These are phyloP conservation scores for Micoletzkya japonica DNA, from an alignment of 2,888 invertebrate genomes.

Conservation along the genomic window DNA sequence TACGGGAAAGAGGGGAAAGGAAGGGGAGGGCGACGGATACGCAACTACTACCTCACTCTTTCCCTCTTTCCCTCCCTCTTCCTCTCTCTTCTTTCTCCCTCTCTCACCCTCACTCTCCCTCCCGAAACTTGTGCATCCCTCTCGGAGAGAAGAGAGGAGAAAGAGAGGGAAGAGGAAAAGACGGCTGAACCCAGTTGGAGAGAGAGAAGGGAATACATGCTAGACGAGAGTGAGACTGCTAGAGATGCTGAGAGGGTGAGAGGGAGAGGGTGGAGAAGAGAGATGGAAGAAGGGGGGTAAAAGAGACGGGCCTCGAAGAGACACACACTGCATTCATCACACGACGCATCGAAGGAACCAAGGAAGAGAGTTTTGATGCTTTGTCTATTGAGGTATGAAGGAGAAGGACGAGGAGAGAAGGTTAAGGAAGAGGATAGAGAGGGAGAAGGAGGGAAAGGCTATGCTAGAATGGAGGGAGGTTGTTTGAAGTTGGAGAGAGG, in stretches of 20 bases:
- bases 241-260: background rate
- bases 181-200: too few relatives aligned
- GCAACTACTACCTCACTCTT: background rate
- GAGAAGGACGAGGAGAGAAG: background rate
- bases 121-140: conserved; percentile 6
- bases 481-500: conserved; percentile 1
- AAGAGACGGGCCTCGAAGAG: background rate
- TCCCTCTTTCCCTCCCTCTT: conserved; percentile 12
- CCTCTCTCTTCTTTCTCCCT: too few relatives aligned
- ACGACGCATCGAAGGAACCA: too few relatives aligned
- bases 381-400: background rate
- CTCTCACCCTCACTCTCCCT: too few relatives aligned
- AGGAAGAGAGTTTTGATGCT: too few relatives aligned
- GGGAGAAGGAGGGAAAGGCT: background rate
- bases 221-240: background rate
- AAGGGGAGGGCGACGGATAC: background rate
- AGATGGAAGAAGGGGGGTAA: background rate
- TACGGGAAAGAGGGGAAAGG: background rate
- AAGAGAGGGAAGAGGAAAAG: background rate
- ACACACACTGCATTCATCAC: too few relatives aligned
- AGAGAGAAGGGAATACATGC: background rate
- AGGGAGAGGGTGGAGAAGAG: background rate
- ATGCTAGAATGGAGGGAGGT: background rate
- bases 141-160: background rate
- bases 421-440: background rate